These are phyloP conservation scores for Garrulus glandarius DNA, from an alignment of 2,797 vertebrate genomes.

Conservation along the genomic window DNA sequence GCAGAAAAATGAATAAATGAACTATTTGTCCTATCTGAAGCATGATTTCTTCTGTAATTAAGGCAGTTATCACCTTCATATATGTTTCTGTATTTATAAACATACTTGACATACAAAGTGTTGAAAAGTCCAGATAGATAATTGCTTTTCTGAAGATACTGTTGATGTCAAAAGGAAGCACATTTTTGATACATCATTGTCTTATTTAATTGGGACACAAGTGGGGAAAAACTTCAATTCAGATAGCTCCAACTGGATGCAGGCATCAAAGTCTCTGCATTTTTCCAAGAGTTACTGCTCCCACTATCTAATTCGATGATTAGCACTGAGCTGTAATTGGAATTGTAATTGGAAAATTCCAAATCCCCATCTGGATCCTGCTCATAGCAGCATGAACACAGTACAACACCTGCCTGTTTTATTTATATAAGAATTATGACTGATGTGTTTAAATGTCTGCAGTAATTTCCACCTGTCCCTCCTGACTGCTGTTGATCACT, in stretches of 20 bases:
- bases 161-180: neutral
- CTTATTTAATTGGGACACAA: neutral
- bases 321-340: neutral
- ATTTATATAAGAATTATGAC: neutral
- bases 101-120: neutral
- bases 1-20: neutral
- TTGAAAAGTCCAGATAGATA: neutral
- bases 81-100: neutral
- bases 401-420: neutral
- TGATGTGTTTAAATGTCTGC: slow-evolving; percentile 10
- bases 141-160: neutral
- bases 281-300: neutral
- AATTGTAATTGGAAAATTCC: neutral
- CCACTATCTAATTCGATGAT: neutral
- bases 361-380: neutral
- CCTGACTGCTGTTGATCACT: neutral
- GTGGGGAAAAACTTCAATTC: accelerated
- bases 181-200: neutral
- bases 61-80: neutral
- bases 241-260: neutral
- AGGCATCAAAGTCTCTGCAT: neutral
- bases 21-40: neutral
- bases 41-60: neutral
- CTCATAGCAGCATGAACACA: neutral
- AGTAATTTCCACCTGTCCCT: neutral